These are phyloP conservation scores for Prunella fulvescens DNA, from an alignment of 2,113 vertebrate species.

Conservation along the genomic window DNA sequence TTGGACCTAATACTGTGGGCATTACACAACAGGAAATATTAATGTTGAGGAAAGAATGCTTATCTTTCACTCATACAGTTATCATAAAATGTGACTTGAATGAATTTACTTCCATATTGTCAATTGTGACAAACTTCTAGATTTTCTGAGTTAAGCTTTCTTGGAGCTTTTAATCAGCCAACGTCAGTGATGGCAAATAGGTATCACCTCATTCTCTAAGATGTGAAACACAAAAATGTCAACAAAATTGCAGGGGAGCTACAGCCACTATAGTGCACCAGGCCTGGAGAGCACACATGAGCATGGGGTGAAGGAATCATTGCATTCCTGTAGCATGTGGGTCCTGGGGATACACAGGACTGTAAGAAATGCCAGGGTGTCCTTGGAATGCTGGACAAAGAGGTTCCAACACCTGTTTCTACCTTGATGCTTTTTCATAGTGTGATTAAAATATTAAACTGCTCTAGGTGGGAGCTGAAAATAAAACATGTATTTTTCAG, in stretches of 20 bases:
- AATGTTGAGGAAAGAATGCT: background rate
- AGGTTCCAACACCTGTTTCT: background rate
- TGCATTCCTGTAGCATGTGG: background rate
- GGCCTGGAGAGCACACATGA: background rate
- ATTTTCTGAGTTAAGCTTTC: background rate
- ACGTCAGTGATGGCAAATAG: background rate
- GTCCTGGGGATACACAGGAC: fast-evolving
- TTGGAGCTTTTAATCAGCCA: background rate
- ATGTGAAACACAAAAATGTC: background rate
- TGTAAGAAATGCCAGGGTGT: background rate
- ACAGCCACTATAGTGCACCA: fast-evolving
- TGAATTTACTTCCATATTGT: background rate
- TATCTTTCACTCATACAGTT: background rate
- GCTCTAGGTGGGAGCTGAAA: background rate
- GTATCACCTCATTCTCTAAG: background rate
- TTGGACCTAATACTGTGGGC: background rate
- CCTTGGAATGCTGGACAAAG: background rate
- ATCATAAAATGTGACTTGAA: background rate
- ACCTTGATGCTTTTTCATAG: background rate
- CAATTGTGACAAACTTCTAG: background rate
- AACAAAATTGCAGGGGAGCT: background rate
- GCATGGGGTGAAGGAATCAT: background rate
- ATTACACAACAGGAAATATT: background rate
- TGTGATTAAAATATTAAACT: background rate
- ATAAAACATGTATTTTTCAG: background rate